A percentile compares a stretch with the other conserved stretches of the same genome.
phyloP scores from a whole-genome alignment of 2,888 invertebrate species.

The Drosophila quinaria region DNA sequence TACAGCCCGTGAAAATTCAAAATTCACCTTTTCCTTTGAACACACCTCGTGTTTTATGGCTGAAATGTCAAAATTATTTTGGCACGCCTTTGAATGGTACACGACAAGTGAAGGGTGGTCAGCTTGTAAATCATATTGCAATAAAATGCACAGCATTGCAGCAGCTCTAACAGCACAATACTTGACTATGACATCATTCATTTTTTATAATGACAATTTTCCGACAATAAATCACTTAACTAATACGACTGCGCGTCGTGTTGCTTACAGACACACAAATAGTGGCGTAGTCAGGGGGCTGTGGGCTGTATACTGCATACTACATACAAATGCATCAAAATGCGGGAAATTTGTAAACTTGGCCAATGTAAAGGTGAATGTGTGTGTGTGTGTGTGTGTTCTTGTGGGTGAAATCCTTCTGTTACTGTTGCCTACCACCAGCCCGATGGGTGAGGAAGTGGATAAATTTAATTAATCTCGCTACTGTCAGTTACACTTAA shows the following conservation, averaged over 20 bases:
- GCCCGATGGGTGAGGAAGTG: constrained; percentile 34
- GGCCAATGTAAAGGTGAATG: constrained; percentile 15
- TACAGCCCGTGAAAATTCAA: too few species aligned
- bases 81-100: constrained; percentile 21
- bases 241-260: constrained; percentile 51
- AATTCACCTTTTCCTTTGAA: too few species aligned
- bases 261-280: constrained; percentile 20
- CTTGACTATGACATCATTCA: not conserved
- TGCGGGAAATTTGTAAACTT: constrained; percentile 50
- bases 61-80: not conserved
- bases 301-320: not conserved
- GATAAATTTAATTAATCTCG: constrained; percentile 84
- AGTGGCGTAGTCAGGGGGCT: not conserved
- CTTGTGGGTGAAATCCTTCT: constrained; percentile 12
- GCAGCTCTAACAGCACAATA: constrained; percentile 34
- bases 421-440: not conserved
- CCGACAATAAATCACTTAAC: constrained; percentile 82
- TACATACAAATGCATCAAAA: constrained; percentile 45
- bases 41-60: too few species aligned
- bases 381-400: constrained; percentile 13
- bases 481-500: constrained; percentile 84
- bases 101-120: constrained; percentile 37
- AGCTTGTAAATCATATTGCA: constrained; percentile 76
- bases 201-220: constrained; percentile 82
- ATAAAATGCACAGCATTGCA: constrained; percentile 67